These are phyloP conservation scores for Argyrosomus japonicus DNA, from an alignment of 2,113 vertebrate species.

Conservation along the genomic window DNA sequence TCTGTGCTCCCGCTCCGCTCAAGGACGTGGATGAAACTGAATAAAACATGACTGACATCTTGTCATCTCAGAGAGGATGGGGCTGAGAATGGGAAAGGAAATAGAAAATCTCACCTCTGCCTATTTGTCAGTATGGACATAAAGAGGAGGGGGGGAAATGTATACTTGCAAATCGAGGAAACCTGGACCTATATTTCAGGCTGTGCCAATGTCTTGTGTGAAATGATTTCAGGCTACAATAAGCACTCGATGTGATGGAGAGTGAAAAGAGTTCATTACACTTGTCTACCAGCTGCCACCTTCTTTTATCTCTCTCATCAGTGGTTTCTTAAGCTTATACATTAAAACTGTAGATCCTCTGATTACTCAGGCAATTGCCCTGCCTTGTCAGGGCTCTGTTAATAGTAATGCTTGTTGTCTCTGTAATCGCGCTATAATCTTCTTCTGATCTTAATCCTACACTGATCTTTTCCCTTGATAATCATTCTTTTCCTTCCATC, in stretches of 20 bases:
- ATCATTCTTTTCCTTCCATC: conserved; percentile 39
- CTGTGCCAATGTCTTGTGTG: not conserved
- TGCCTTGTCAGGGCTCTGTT: conserved; percentile 54
- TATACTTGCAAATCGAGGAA: not conserved
- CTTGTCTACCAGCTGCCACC: conserved; percentile 15
- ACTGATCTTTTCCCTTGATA: conserved; percentile 60
- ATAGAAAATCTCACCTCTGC: conserved; percentile 52
- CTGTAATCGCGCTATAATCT: conserved; percentile 62
- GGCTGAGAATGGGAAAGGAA: conserved; percentile 48
- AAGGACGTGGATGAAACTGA: conserved; percentile 65
- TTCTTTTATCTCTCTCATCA: conserved; percentile 37
- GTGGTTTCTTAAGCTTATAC: conserved; percentile 40
- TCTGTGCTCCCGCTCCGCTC: conserved; percentile 39
- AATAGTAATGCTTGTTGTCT: conserved; percentile 59
- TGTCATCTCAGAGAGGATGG: conserved; percentile 47
- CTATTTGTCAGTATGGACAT: conserved; percentile 29
- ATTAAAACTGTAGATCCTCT: conserved; percentile 58
- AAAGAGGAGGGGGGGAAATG: not conserved
- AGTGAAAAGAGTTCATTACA: conserved; percentile 22
- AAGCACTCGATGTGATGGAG: not conserved
- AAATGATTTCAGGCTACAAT: conserved; percentile 25
- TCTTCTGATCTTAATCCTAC: conserved; percentile 66
- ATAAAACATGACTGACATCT: conserved; percentile 70
- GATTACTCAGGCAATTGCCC: conserved; percentile 50
- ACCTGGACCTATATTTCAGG: not conserved